phyloP scores from a whole-genome alignment of 2,888 invertebrate genomes.

The Bembecia ichneumoniformis region DNA sequence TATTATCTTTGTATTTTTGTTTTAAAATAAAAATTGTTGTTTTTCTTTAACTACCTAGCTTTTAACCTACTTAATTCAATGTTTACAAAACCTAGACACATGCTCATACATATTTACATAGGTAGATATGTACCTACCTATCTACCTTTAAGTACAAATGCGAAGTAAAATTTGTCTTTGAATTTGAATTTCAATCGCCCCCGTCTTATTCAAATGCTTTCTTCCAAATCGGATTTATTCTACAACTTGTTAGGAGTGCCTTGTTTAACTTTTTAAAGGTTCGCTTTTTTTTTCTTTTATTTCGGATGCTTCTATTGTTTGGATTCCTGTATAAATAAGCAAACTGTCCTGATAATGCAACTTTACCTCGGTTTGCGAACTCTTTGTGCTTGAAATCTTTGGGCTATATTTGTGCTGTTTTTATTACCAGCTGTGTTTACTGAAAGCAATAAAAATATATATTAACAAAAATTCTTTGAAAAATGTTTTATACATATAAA shows the following conservation, averaged over 20 bases:
- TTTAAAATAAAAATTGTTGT: too few relatives aligned
- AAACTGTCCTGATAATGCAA: background rate
- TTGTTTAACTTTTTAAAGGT: constrained; percentile 42
- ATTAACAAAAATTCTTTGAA: too few relatives aligned
- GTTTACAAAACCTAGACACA: too few relatives aligned
- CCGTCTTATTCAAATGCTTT: constrained; percentile 60
- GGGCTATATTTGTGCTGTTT: too few relatives aligned
- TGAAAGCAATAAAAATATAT: too few relatives aligned
- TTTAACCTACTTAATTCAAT: too few relatives aligned
- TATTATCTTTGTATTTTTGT: too few relatives aligned
- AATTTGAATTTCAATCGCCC: constrained; percentile 1
- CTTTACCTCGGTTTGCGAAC: too few relatives aligned
- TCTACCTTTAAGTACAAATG: background rate
- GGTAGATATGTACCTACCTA: background rate
- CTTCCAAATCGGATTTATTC: constrained; percentile 59
- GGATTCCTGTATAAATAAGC: constrained; percentile 17
- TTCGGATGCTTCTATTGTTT: constrained; percentile 27
- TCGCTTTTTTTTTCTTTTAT: constrained; percentile 27
- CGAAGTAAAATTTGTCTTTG: background rate
- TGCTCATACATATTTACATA: background rate
- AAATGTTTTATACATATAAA: too few relatives aligned
- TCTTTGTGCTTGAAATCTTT: too few relatives aligned
- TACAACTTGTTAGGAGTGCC: constrained; percentile 57
- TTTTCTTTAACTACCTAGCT: too few relatives aligned
- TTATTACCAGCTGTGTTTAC: too few relatives aligned